These are phyloP conservation scores for Phalacrocorax carbo DNA, from an alignment of 2,113 vertebrate species.

Conservation along the genomic window DNA sequence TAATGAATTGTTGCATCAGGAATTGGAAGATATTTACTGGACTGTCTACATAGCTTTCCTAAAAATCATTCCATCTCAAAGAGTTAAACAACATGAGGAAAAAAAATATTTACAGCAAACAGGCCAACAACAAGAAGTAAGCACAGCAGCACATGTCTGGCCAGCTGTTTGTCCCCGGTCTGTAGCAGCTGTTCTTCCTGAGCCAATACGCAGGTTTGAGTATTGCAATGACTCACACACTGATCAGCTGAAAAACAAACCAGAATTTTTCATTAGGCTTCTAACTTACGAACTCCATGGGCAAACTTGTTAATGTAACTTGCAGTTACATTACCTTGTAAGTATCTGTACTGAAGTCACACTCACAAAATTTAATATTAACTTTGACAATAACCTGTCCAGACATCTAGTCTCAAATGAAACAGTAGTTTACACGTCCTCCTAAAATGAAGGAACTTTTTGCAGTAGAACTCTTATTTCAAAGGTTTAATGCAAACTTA, in stretches of 20 bases:
- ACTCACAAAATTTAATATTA: background rate
- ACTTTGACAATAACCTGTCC: background rate
- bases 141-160: conserved; percentile 88
- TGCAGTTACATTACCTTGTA: background rate
- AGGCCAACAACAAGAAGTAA: conserved; percentile 88
- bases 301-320: background rate
- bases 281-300: background rate
- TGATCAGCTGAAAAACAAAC: conserved; percentile 75
- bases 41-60: background rate
- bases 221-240: conserved; percentile 80
- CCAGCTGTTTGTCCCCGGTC: conserved; percentile 81
- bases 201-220: conserved; percentile 82
- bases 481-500: background rate
- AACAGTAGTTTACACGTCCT: background rate
- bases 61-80: conserved; percentile 1
- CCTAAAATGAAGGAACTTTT: background rate
- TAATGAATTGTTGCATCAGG: background rate
- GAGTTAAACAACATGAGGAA: background rate
- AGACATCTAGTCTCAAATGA: background rate
- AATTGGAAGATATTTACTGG: background rate
- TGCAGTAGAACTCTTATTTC: background rate
- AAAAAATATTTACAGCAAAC: conserved; percentile 87
- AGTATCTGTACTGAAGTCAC: background rate
- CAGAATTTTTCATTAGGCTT: conserved; percentile 56
- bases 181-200: conserved; percentile 84